A percentile compares a stretch with the other conserved stretches of the same genome.
phyloP scores from a whole-genome alignment of 1,140 invertebrate genomes.

The Heliconius nattereri region DNA sequence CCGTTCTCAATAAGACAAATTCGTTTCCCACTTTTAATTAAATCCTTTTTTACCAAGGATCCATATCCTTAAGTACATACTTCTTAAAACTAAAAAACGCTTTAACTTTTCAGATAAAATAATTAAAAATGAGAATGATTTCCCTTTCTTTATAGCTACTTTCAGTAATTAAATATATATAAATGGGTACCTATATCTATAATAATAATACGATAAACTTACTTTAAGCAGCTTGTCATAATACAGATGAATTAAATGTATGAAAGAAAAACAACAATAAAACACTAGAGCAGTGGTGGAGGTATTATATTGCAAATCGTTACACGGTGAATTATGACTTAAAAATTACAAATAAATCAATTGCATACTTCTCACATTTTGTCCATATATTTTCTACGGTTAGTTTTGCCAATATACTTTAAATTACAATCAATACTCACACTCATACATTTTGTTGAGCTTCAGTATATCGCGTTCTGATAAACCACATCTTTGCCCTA shows the following conservation, averaged over 20 bases:
- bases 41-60: no score
- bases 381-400: neutral
- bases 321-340: conserved; percentile 19
- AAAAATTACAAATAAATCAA: conserved; percentile 32
- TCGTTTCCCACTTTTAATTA: no score
- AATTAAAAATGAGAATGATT: no score
- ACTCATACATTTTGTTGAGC: conserved; percentile 84
- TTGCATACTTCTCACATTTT: conserved; percentile 11
- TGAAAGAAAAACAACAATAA: conserved; percentile 28
- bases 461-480: conserved; percentile 85
- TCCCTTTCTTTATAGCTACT: neutral
- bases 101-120: no score
- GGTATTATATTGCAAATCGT: conserved; percentile 33
- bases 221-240: no score
- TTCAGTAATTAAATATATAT: no score
- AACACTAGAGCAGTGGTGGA: conserved; percentile 21
- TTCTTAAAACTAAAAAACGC: no score
- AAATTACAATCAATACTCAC: conserved; percentile 39
- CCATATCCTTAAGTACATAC: no score
- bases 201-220: neutral
- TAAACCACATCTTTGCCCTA: conserved; percentile 85
- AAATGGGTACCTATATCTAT: no score
- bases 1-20: no score
- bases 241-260: no score
- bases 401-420: neutral